Evolutionary conservation across 2,797 vertebrate genomes (phyloP).

Genomic region (Enteromius treurensis): DNA sequence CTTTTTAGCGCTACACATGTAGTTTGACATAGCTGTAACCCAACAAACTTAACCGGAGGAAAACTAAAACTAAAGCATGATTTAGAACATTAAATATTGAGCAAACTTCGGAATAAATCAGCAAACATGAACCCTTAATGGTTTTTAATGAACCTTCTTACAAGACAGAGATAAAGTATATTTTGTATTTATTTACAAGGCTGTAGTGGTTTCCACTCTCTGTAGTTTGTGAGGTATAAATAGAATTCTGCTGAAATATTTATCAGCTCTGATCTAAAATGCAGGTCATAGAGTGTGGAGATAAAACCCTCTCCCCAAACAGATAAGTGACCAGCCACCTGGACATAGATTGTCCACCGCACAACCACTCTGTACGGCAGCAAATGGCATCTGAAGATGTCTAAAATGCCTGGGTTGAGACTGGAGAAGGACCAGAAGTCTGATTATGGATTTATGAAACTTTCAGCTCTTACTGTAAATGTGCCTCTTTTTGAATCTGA

Average conservation of each 20-base stretch:
- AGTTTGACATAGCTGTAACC: background rate
- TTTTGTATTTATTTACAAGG: slow-evolving; percentile 13
- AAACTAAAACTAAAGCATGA: background rate
- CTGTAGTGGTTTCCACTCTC: background rate
- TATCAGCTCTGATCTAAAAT: slow-evolving; percentile 68
- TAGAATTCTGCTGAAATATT: slow-evolving; percentile 72
- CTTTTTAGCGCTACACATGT: background rate
- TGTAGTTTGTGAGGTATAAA: slow-evolving; percentile 58
- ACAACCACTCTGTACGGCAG: slow-evolving; percentile 36
- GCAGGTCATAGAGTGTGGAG: slow-evolving; percentile 54
- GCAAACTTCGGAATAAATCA: slow-evolving; percentile 8
- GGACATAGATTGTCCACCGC: slow-evolving; percentile 34
- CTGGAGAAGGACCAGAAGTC: slow-evolving; percentile 60
- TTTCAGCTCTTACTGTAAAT: slow-evolving; percentile 56
- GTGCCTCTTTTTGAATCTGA: slow-evolving; percentile 52
- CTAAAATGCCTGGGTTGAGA: slow-evolving; percentile 52
- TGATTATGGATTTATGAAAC: slow-evolving; percentile 74
- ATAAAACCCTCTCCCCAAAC: slow-evolving; percentile 35
- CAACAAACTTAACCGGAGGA: background rate
- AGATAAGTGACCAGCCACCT: slow-evolving; percentile 53
- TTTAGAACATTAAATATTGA: background rate
- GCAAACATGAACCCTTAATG: background rate
- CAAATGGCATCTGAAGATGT: slow-evolving; percentile 58
- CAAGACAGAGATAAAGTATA: slow-evolving; percentile 1
- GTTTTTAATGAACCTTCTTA: slow-evolving; percentile 23